Base-by-base conservation (phyloP, 53 echinoderm and acorn worm genomes). In the Arbacia lixula region DNA sequence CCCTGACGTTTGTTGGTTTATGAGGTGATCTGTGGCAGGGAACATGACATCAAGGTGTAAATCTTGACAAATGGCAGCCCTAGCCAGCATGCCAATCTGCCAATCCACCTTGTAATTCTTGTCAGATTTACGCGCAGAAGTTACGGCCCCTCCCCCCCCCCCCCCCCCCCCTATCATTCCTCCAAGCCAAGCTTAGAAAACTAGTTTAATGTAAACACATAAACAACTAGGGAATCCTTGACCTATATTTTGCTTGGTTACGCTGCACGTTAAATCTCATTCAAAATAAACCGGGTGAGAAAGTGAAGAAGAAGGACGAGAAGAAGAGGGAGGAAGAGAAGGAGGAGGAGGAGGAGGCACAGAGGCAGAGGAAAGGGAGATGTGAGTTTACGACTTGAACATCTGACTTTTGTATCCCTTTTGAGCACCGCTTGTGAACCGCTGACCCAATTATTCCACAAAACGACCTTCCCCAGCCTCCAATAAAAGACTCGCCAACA, bases 151-250 rank as follows among this genome's bases (percentile, higher is more conserved):
- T n/a, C n/a, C n/a, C n/a, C n/a, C n/a, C n/a, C n/a, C n/a, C n/a
- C n/a, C n/a, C n/a, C n/a, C n/a, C n/a, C n/a, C n/a, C n/a, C n/a
- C n/a, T 53, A 53, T 74, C 74, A 50, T 50, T n/a, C n/a, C 21
- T 50, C 74, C 53, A 20, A 52, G 34, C 50, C 52, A 53, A 51
- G 22, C 52, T 34, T 33, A 34, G 20, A 29, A 29, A 74, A 53
- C 74, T 74, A 74, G 74, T 74, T 74, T 53, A 74, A 74, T 53
- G n/a, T 74, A 53, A 74, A 74, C 74, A 74, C 33, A 49, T 53
- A 74, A 74, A 74, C 51, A 74, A 32, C 51, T 10, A 3, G 19
- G 27, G 74, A 50, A 74, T 74, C 74, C 74, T 74, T 74, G 74
- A 74, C 74, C 74, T 14, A 74, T 5, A 74, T 74, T 74, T 50